Conservation (phyloP, 2,797 vertebrate genomes). For the Sciurus carolinensis region DNA sequence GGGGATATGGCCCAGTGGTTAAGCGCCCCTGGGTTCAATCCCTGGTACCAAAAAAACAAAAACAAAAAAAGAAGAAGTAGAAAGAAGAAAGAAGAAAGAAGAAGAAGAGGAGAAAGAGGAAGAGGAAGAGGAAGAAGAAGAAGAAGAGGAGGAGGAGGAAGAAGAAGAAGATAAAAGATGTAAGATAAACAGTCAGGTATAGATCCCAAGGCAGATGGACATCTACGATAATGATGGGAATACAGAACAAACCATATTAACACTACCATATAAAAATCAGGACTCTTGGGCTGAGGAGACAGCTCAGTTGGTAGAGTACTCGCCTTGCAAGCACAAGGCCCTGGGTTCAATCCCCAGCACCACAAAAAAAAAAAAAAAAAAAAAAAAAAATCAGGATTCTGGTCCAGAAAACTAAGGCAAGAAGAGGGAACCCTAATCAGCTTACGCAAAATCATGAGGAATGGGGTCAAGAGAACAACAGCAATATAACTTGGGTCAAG, state of each 20-base stretch:
- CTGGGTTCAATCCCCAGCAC: no score
- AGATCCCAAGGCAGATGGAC: background rate
- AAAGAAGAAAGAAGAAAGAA: no score
- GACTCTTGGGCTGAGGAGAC: background rate
- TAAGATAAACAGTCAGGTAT: slow-evolving; percentile 26
- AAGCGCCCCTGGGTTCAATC: no score
- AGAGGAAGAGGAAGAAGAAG: no score
- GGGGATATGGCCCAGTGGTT: no score
- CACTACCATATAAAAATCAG: background rate
- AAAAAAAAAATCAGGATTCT: background rate
- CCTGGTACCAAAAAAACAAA: no score
- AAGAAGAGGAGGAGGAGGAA: background rate
- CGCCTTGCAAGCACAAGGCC: no score
- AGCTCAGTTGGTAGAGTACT: no score
- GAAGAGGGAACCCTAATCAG: background rate
- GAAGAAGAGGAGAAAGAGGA: no score
- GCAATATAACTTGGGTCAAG: background rate
- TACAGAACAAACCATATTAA: background rate
- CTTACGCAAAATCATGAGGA: background rate
- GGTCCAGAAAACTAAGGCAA: background rate
- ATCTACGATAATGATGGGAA: slow-evolving; percentile 18
- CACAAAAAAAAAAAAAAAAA: no score
- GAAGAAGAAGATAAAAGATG: slow-evolving; percentile 4
- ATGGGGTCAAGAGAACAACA: background rate
- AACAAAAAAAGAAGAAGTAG: no score